These are phyloP conservation scores for Phaonia tiefii DNA, from an alignment of 2,888 invertebrate genomes.

Conservation along the genomic window DNA sequence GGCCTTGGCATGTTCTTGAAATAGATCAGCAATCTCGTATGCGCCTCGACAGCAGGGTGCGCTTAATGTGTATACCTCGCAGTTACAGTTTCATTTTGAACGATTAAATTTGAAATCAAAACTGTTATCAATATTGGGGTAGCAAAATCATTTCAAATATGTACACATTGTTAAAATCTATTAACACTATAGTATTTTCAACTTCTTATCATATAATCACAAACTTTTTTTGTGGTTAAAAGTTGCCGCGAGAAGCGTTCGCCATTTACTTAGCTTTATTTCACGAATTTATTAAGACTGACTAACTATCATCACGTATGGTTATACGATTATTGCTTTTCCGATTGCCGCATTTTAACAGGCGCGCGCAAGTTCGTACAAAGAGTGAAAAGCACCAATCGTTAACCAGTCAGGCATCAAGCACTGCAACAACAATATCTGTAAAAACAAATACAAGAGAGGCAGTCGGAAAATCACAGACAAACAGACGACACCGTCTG, in stretches of 20 bases:
- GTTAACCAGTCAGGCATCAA: conserved; percentile 41
- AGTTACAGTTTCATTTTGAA: too few species aligned
- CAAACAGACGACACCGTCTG: too few species aligned
- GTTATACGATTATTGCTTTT: conserved; percentile 35
- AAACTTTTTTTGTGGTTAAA: not conserved
- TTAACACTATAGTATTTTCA: not conserved
- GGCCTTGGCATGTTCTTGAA: conserved; percentile 91
- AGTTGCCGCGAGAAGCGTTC: conserved; percentile 22
- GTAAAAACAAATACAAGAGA: too few species aligned
- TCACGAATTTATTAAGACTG: conserved; percentile 19
- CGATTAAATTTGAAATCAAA: not conserved
- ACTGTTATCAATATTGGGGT: not conserved
- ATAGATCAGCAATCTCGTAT: conserved; percentile 29
- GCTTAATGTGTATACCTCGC: too few species aligned
- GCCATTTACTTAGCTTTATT: not conserved
- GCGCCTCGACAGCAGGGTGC: not conserved
- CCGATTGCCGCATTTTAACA: conserved; percentile 53
- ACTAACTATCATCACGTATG: conserved; percentile 17
- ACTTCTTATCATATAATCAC: conserved; percentile 3
- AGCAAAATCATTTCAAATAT: not conserved
- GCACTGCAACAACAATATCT: conserved; percentile 42
- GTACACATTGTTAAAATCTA: not conserved
- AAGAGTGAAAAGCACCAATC: conserved; percentile 54
- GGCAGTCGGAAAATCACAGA: too few species aligned
- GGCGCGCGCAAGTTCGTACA: conserved; percentile 64